Evolutionary conservation across 2,888 invertebrate species (phyloP), one percentile per base, ranked within the genome.

Genomic region (Drosophila fulvimacula): DNA sequence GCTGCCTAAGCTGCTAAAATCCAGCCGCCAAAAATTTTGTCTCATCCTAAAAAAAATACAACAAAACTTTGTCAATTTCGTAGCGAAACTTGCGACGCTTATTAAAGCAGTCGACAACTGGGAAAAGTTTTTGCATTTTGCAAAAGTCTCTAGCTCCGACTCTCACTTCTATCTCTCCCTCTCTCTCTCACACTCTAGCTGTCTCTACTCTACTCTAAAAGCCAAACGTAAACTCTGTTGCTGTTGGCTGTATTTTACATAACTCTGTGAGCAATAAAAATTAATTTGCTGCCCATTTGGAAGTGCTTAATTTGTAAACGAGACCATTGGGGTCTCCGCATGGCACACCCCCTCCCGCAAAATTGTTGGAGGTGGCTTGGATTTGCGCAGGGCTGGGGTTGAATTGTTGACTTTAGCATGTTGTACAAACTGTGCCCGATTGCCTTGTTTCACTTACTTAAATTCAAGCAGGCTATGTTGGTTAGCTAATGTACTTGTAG

Each of bases 291-390:
- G 83, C 81, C 88, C 81, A 81, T 85, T 89, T 89, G 83, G 76
- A 89, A 88, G 88, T 89, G 77, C 89, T 89, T 89, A 85, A 89
- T 89, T 87, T 85, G 86, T 77, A 83, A 88, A 88, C 83, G 89
- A 88, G 81, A 73, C 79, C 87, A 83, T 74, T 81, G 88, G 88
- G 84, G 79, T 82, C 65, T 53, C 52, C 74, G 64, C 68, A 69
- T 79, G 62, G 67, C 61, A 59, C 49, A 21, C 52, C 41, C 21
- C 39, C 38, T 49, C 19, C 27, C 39, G 13, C 15, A 21, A 13
- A 62, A 75, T 57, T 62, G 76, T 52, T 62, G 67, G 13, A 32
- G 13, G n/a, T 36, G 52, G 52, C 15, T n/a, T 10, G 52, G n/a
- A 5, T 3, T 62, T 52, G 41, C n/a, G 13, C 4, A 19, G 17